Evolutionary conservation across 2,888 invertebrate genomes (phyloP).

Genomic region (Mythimna loreyi): DNA sequence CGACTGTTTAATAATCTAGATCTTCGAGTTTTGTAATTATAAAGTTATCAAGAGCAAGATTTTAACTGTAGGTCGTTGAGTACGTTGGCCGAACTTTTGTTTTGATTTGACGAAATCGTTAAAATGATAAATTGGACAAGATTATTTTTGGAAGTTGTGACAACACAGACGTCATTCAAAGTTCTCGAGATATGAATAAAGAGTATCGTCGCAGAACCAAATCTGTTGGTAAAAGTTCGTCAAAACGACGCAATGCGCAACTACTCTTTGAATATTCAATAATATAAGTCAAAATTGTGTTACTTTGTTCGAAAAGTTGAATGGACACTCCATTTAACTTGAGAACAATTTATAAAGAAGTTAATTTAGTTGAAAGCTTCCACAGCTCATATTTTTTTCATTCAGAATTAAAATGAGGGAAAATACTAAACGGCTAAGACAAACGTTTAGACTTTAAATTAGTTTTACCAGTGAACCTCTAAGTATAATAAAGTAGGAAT

Average conservation of each 20-base stretch:
- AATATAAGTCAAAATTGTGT: constrained; percentile 26
- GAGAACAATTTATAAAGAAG: constrained; percentile 22
- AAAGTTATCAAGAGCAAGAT: constrained; percentile 22
- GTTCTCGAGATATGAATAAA: constrained; percentile 23
- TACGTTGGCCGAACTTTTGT: constrained; percentile 9
- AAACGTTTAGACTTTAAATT: constrained; percentile 7
- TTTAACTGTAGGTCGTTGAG: constrained; percentile 10
- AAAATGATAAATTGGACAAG: constrained; percentile 17
- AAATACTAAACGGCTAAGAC: not conserved
- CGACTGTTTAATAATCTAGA: constrained; percentile 26
- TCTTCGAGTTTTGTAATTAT: constrained; percentile 18
- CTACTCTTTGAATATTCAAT: constrained; percentile 44
- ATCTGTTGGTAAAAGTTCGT: constrained; percentile 17
- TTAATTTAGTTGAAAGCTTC: constrained; percentile 42
- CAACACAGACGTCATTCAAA: constrained; percentile 12
- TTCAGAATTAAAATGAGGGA: not conserved
- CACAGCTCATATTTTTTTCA: constrained; percentile 8
- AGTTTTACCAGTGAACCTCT: not conserved
- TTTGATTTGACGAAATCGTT: constrained; percentile 5
- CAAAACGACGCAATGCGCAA: constrained; percentile 51
- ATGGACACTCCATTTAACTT: constrained; percentile 34
- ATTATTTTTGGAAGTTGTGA: constrained; percentile 10
- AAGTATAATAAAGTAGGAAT: not conserved
- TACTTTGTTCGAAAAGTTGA: constrained; percentile 30
- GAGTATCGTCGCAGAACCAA: constrained; percentile 14